These are phyloP conservation scores for Epiblema foenella DNA, from an alignment of 2,888 invertebrate genomes.

Conservation along the genomic window DNA sequence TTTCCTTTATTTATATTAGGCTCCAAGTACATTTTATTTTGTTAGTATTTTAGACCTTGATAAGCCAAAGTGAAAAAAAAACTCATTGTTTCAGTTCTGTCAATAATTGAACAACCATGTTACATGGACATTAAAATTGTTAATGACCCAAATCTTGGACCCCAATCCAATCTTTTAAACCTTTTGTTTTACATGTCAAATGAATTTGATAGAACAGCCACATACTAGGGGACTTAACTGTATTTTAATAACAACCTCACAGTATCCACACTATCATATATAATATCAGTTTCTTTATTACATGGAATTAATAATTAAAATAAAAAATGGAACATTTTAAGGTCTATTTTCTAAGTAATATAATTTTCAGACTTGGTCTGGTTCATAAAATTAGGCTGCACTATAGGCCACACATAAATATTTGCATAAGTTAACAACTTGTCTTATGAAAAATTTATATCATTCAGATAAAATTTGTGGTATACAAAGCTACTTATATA, in stretches of 20 bases:
- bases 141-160: neutral
- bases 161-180: too few relatives aligned
- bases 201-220: too few relatives aligned
- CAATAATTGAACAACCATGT: neutral
- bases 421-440: too few relatives aligned
- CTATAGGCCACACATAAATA: neutral
- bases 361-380: neutral
- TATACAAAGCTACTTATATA: constrained; percentile 25
- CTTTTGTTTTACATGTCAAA: too few relatives aligned
- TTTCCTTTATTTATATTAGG: constrained; percentile 38
- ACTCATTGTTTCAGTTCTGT: neutral
- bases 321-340: neutral
- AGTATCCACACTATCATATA: neutral
- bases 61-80: neutral
- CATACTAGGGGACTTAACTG: neutral
- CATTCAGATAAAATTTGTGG: neutral
- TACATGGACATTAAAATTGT: neutral
- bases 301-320: neutral
- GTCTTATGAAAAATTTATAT: constrained; percentile 13
- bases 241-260: neutral
- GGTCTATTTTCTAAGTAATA: neutral
- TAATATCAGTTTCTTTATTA: neutral
- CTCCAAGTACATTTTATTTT: constrained; percentile 19
- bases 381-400: neutral
- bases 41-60: constrained; percentile 25